Evolutionary conservation across 2,888 invertebrate species (phyloP).

Genomic region (Reticulitermes lucifugus): DNA sequence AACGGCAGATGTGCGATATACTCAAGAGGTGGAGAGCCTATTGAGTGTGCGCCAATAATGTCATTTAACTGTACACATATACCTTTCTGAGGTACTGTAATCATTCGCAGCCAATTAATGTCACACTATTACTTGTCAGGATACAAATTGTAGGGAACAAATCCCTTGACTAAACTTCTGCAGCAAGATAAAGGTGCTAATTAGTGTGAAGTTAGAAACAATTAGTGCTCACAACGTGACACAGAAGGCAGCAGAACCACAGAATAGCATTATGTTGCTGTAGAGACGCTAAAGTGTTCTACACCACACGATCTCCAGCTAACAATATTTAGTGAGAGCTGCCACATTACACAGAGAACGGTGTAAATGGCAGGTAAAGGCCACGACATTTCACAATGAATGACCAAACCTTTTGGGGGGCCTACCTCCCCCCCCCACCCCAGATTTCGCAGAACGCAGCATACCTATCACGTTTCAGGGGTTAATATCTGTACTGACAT

Average conservation of each 20-base stretch:
- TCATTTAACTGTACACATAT: neutral
- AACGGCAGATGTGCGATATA: too few species aligned
- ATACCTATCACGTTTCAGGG: neutral
- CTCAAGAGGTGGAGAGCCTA: too few species aligned
- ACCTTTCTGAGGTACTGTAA: neutral
- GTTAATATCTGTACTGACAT: too few species aligned
- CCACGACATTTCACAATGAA: slow-evolving; percentile 17
- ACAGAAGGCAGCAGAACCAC: neutral
- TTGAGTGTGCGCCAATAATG: neutral
- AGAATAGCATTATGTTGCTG: neutral
- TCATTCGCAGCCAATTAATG: neutral
- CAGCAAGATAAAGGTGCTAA: slow-evolving; percentile 5
- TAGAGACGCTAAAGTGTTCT: neutral
- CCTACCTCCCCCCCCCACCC: too few species aligned
- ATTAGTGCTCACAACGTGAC: slow-evolving; percentile 17
- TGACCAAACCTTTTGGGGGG: neutral
- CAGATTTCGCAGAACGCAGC: too few species aligned
- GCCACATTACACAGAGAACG: too few species aligned
- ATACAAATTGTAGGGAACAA: slow-evolving; percentile 5
- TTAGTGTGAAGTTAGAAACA: slow-evolving; percentile 6
- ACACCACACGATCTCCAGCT: too few species aligned
- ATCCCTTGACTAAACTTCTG: slow-evolving; percentile 15
- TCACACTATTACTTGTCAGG: neutral
- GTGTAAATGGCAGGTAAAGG: slow-evolving; percentile 21
- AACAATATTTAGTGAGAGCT: too few species aligned